Conservation (phyloP, 2,888 invertebrate species). For the Lacanobia oleracea region DNA sequence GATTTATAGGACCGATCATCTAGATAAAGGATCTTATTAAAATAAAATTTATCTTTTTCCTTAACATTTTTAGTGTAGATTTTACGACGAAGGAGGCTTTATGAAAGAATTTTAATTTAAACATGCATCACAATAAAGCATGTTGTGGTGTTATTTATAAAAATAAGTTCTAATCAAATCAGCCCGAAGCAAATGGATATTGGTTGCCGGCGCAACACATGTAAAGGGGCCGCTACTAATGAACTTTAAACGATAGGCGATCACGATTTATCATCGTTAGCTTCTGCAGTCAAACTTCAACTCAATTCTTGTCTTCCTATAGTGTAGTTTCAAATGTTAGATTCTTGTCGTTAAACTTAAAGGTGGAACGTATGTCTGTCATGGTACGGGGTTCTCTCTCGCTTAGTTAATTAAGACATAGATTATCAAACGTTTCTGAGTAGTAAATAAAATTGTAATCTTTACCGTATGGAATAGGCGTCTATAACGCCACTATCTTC, state of each 20-base stretch:
- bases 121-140: constrained; percentile 62
- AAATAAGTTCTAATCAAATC: constrained; percentile 84
- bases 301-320: constrained; percentile 33
- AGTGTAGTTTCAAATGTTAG: constrained; percentile 50
- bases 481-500: constrained; percentile 88
- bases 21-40: constrained; percentile 79
- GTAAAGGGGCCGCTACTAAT: constrained; percentile 83
- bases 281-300: constrained; percentile 46
- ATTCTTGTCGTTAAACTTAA: constrained; percentile 49
- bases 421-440: constrained; percentile 89
- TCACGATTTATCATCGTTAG: constrained; percentile 57
- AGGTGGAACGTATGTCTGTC: constrained; percentile 68
- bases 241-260: constrained; percentile 69
- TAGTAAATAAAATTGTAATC: constrained; percentile 90
- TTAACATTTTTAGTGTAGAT: constrained; percentile 70
- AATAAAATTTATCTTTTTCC: constrained; percentile 76
- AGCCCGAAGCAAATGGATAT: constrained; percentile 85
- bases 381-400: constrained; percentile 80
- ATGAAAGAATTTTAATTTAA: constrained; percentile 62
- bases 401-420: constrained; percentile 90
- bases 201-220: constrained; percentile 86
- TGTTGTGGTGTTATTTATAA: constrained; percentile 72
- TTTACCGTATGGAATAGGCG: constrained; percentile 86
- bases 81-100: constrained; percentile 71
- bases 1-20: constrained; percentile 77